A percentile compares a stretch with the other conserved stretches of the same genome.
phyloP scores from a whole-genome alignment of 2,888 invertebrate species.

The Mesorhabditis spiculigera region DNA sequence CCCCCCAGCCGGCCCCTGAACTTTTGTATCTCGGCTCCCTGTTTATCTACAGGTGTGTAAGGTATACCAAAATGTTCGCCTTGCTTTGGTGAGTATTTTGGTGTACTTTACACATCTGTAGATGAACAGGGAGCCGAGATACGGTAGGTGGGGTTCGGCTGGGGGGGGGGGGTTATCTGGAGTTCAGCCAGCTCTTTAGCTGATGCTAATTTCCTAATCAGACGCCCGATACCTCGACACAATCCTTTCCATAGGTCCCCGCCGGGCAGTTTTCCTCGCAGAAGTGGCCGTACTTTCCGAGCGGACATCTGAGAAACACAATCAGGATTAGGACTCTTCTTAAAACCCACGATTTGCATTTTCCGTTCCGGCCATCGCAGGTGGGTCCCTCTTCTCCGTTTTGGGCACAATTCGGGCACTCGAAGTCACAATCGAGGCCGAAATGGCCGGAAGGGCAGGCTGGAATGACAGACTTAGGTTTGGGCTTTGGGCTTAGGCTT shows the following conservation, averaged over 20 bases:
- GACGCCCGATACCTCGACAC: constrained; percentile 30
- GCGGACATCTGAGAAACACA: not conserved
- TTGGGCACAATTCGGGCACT: constrained; percentile 35
- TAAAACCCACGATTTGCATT: constrained; percentile 24
- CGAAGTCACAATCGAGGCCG: constrained; percentile 36
- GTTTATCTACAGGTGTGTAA: too few species aligned
- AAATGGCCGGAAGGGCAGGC: constrained; percentile 35
- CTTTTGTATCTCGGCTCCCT: too few species aligned
- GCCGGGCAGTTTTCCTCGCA: constrained; percentile 68
- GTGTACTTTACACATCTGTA: too few species aligned
- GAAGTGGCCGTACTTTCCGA: constrained; percentile 72
- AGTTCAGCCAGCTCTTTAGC: too few species aligned
- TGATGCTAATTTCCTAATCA: too few species aligned
- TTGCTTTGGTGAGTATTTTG: too few species aligned
- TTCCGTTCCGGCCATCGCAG: constrained; percentile 25
- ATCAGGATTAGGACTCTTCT: too few species aligned
- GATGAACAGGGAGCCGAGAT: too few species aligned
- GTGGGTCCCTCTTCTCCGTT: constrained; percentile 11
- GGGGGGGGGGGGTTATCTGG: too few species aligned
- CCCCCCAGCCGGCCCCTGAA: too few species aligned
- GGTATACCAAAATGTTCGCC: too few species aligned
- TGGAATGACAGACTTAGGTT: constrained; percentile 8
- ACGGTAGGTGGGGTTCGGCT: too few species aligned
- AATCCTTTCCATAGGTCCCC: constrained; percentile 74
- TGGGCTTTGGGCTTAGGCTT: not conserved